Evolutionary conservation across 2,888 invertebrate species (phyloP), one percentile per base, ranked within the genome.

Genomic region (Ectemnius cavifrons): DNA sequence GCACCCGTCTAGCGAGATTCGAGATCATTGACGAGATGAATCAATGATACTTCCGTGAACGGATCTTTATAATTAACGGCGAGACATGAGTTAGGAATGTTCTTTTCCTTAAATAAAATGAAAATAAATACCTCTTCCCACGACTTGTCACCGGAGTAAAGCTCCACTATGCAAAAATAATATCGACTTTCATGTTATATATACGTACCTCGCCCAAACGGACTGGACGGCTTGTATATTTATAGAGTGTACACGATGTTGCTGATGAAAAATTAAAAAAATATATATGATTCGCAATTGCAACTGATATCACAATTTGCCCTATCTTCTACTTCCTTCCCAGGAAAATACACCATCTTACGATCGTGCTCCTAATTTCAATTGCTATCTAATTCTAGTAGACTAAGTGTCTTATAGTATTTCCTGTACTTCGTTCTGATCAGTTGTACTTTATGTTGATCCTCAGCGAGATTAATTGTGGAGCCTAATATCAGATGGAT

Each of bases 241-340:
- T 37, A 37, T 37, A 6, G 11, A 37, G 37, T 37, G 37, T 37
- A 37, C 37, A 37, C 37, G 37, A 11, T 37, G 23, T 23, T 23
- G 37, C 37, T 70, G 20, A 67, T 68, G 68, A 8, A 66, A 71
- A 37, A 56, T 59, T 59, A 63, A 37, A 58, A 49, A 71, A 52
- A 60, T 45, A 37, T 37, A 37, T 37, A 37, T 11, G 37, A 37
- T 37, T 37, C 37, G 37, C 11, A 37, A 37, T 37, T 37, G 37
- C 37, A 37, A 37, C 70, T 45, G 69, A 77, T 88, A 89, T 89
- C 88, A 89, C 86, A 88, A 89, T 81, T 88, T 86, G 86, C 85
- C 75, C 69, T 84, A 49, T 78, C 23, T n/a, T 11, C 37, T 37
- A 59, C 67, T 52, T 76, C 70, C 20, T 67, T 69, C 23, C 73